Percentiles rank a stretch among this genome's conserved stretches.
Conservation (phyloP, 2,888 invertebrate genomes). For the Stramonita haemastoma region DNA sequence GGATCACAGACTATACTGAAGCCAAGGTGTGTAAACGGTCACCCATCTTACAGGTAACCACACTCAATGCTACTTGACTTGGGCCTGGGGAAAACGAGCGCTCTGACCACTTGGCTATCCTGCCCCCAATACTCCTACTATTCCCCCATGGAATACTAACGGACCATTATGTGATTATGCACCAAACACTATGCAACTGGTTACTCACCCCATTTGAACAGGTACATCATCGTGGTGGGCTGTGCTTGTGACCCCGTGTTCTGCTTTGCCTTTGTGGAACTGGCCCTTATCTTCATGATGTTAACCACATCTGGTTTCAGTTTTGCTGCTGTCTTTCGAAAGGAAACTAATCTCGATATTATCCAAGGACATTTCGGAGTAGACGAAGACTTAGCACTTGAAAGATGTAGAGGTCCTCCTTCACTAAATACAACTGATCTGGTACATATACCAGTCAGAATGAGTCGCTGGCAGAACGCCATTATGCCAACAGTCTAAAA, state of each 20-base stretch:
- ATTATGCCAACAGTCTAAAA: not conserved
- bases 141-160: too few relatives aligned
- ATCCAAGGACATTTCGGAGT: not conserved
- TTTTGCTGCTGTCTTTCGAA: not conserved
- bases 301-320: not conserved
- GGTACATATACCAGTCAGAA: not conserved
- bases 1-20: too few relatives aligned
- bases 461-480: not conserved
- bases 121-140: too few relatives aligned
- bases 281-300: not conserved
- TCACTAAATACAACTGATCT: not conserved
- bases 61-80: too few relatives aligned
- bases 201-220: constrained; percentile 19
- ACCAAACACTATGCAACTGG: not conserved
- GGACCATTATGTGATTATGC: too few relatives aligned
- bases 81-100: too few relatives aligned
- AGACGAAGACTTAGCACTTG: not conserved
- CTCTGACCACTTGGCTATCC: too few relatives aligned
- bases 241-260: not conserved
- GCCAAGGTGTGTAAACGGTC: too few relatives aligned
- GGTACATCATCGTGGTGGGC: not conserved
- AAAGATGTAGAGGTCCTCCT: not conserved
- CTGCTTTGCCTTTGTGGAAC: constrained; percentile 1
- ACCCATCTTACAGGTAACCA: too few relatives aligned
- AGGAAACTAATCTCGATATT: not conserved